Percentiles rank a stretch among this genome's conserved stretches.
phyloP scores from a whole-genome alignment of 2,797 vertebrate genomes.

The Pelodytes ibericus region DNA sequence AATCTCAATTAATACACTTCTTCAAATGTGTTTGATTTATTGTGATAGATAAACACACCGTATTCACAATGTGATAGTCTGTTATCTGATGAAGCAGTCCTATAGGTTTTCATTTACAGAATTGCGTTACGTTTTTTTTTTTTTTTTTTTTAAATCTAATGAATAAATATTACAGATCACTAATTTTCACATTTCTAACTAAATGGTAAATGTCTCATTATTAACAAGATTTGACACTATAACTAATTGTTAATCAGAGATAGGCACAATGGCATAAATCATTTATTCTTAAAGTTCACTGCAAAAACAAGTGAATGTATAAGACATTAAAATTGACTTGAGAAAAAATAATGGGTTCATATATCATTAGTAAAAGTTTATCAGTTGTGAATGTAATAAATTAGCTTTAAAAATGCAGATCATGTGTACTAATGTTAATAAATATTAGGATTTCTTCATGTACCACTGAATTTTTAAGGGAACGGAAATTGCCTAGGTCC shows the following conservation, averaged over 20 bases:
- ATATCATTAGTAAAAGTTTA: no score
- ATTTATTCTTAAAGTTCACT: conserved; percentile 3
- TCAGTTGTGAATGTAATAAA: no score
- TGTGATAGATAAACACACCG: conserved; percentile 31
- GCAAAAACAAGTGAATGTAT: no score
- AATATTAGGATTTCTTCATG: no score
- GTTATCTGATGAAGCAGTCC: not conserved
- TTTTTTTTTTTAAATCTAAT: conserved; percentile 6
- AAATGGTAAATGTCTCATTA: conserved; percentile 23
- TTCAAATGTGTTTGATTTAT: conserved; percentile 53
- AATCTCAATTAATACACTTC: conserved; percentile 36
- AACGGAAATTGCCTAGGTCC: no score
- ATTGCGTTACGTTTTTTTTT: not conserved
- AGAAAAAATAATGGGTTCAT: no score
- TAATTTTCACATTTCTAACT: conserved; percentile 23
- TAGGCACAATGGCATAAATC: conserved; percentile 17
- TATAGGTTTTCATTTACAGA: not conserved
- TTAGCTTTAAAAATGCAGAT: no score
- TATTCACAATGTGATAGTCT: not conserved
- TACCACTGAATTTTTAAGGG: no score
- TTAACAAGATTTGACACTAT: conserved; percentile 18
- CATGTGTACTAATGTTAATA: no score
- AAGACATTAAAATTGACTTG: no score
- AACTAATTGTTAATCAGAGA: conserved; percentile 22
- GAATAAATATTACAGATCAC: conserved; percentile 27